Base-by-base conservation (phyloP, 2,888 invertebrate genomes). In the Erebia ligea region DNA sequence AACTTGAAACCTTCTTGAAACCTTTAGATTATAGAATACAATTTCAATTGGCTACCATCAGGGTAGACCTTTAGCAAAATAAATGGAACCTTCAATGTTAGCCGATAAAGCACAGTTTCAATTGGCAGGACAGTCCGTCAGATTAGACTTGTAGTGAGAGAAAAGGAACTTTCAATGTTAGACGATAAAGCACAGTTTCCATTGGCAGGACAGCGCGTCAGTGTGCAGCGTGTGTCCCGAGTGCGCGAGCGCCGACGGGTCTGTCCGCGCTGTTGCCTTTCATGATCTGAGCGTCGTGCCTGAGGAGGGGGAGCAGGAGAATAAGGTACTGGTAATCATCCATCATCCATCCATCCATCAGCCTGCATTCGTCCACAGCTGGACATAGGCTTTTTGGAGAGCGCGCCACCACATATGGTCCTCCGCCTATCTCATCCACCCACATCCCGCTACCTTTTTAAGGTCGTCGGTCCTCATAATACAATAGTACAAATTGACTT, bases 261-360 rank as follows among this genome's bases (percentile, higher is more conserved):
- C 86, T 42, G 84, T 83, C 69, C 86, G 86, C 70, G 85, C 83
- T 80, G 89, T 95, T 78, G 93, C 94, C 84, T 97, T 96, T 87
- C 96, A 97, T 86, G 96, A 96, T 84, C 93, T 97, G 63, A 96
- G 96, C 71, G 95, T 97, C 34, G 97, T 97, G 59, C 96, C 96
- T 8, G 97, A 97, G 82, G 97, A 97, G 80, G 95, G 94, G 5
- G 91, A 90, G 74, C 90, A 91, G 13, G 85, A 84, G 17, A 87
- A 82, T 56, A 87, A 86, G 87, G 88, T 88, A n/a, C n/a, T n/a
- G n/a, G n/a, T n/a, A n/a, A n/a, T n/a, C n/a, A n/a, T n/a, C n/a
- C n/a, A n/a, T n/a, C 34, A 34, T 34, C 25, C 25, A 25, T 25
- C 25, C 25, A 25, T 4, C 6, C 34, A 34, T 34, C 34, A 34